Evolutionary conservation across 1,140 invertebrate species (phyloP), one percentile per base, ranked within the genome.

Genomic region (Drosophila orena): DNA sequence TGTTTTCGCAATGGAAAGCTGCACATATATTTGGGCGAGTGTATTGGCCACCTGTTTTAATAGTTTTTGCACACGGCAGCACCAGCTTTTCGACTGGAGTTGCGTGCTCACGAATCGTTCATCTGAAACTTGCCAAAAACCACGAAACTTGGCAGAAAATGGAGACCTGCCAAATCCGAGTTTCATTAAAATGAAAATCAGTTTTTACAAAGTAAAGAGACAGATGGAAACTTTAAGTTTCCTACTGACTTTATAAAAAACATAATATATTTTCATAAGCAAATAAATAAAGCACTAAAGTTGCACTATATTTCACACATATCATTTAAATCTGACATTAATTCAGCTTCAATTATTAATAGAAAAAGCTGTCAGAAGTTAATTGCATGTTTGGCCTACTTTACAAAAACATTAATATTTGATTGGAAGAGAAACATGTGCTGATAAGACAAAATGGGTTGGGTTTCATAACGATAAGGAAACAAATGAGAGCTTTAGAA

Each of bases 11-110:
- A 70, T 42, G 20, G 4, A 15, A 30, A 42, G 27, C 15, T 15
- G 53, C 20, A 15, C 14, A 49, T 5, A 4, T 44, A 20, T 40
- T 17, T 54, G 24, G 14, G 30, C 22, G 38, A 54, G 62, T 65
- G 58, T 86, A 66, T 79, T 68, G 75, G 42, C 83, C 83, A 86
- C 83, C 83, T 86, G 83, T 86, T 88, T 88, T 86, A 88, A 86
- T 86, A 68, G 83, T 69, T 71, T 68, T 57, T 49, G 58, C 70
- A 81, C 83, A 86, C 83, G 75, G 40, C 64, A 81, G 43, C 27
- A 4, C 17, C 61, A 60, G 50, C 77, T 80, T 85, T 81, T 86
- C 65, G 81, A 80, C 83, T 77, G 74, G 59, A 59, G 85, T 81
- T 79, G 83, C 83, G 83, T 86, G 83, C 49, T 73, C 38, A 15